These are phyloP conservation scores for Virgularia gustaviana DNA, from an alignment of 92 coral and sea anemone species.

Conservation along the genomic window DNA sequence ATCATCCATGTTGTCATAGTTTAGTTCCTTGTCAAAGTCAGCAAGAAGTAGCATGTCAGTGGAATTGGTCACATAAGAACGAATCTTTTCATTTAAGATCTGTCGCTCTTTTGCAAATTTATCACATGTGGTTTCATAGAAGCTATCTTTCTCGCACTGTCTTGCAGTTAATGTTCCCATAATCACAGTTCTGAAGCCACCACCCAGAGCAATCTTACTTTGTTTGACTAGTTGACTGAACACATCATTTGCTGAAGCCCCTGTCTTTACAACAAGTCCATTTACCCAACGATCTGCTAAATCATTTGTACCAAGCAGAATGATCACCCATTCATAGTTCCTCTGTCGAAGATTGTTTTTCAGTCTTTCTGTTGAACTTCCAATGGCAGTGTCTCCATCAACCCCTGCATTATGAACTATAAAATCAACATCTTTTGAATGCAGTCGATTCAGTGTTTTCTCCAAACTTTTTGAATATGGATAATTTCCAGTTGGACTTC, in stretches of 20 bases:
- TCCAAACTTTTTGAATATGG: conserved; percentile 53
- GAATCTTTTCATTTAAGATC: conserved; percentile 47
- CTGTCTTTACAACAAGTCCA: neutral
- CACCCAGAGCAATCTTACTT: conserved; percentile 41
- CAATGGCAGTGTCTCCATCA: conserved; percentile 53
- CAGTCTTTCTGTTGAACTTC: conserved; percentile 38
- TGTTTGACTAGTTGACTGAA: conserved; percentile 47
- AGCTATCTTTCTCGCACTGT: conserved; percentile 48
- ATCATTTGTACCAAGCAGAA: conserved; percentile 79
- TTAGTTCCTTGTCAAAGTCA: conserved; percentile 56
- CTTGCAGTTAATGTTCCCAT: conserved; percentile 69
- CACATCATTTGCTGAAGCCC: conserved; percentile 14
- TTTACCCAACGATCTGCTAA: conserved; percentile 19
- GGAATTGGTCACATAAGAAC: conserved; percentile 44
- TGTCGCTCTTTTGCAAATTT: neutral
- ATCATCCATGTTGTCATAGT: conserved; percentile 22
- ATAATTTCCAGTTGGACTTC: neutral
- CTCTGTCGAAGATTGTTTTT: conserved; percentile 17
- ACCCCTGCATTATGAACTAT: conserved; percentile 49
- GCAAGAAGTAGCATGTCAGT: conserved; percentile 52
- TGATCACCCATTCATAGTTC: conserved; percentile 68
- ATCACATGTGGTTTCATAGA: conserved; percentile 13
- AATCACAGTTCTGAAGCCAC: conserved; percentile 50
- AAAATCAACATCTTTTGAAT: conserved; percentile 13
- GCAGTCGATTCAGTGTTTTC: conserved; percentile 33